Percentiles rank a stretch among this genome's conserved stretches.
phyloP scores from a whole-genome alignment of 2,888 invertebrate genomes.

The Tachina grossa region DNA sequence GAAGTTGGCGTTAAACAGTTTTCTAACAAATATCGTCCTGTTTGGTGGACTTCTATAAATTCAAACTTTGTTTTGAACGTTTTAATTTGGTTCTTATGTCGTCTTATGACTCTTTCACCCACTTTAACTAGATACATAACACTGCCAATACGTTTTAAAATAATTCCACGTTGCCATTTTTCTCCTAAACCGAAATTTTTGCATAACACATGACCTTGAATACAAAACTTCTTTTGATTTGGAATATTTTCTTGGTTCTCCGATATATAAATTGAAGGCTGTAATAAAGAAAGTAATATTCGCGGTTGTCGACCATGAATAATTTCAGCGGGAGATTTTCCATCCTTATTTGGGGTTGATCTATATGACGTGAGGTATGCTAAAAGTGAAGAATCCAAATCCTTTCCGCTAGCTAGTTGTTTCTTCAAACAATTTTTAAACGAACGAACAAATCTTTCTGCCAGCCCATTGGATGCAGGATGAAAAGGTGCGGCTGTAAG shows the following conservation, averaged over 20 bases:
- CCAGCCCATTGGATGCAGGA: not conserved
- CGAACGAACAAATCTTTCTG: not conserved
- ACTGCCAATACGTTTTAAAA: too few species aligned
- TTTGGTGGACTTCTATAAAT: too few species aligned
- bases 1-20: too few species aligned
- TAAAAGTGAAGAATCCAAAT: not conserved
- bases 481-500: not conserved
- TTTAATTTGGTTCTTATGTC: too few species aligned
- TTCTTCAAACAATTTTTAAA: not conserved
- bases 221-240: not conserved
- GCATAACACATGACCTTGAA: not conserved
- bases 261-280: not conserved
- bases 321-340: not conserved
- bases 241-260: not conserved
- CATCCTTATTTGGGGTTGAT: not conserved
- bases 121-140: too few species aligned
- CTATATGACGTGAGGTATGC: not conserved
- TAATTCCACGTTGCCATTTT: too few species aligned
- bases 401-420: not conserved
- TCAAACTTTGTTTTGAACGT: too few species aligned
- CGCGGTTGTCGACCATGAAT: not conserved
- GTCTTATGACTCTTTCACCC: too few species aligned
- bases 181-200: not conserved
- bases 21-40: too few species aligned
- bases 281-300: not conserved